phyloP scores from a whole-genome alignment of 2,113 vertebrate genomes.

The Rafetus swinhoei region DNA sequence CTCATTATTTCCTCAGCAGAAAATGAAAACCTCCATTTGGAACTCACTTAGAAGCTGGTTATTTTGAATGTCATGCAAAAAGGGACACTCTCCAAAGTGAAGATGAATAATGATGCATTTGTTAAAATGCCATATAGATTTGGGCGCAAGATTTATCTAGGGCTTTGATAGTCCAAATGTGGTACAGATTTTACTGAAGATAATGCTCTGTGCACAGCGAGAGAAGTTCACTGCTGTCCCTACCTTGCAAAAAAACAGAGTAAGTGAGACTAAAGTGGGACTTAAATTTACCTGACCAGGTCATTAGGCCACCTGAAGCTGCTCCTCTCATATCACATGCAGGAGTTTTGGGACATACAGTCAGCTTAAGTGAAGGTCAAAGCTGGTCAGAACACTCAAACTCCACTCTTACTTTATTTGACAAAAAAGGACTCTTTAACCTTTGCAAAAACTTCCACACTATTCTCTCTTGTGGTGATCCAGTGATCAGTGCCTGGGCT shows the following conservation, averaged over 20 bases:
- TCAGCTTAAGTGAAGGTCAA: background rate
- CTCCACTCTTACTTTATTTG: background rate
- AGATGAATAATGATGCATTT: constrained; percentile 64
- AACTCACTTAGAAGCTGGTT: constrained; percentile 71
- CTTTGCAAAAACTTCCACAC: background rate
- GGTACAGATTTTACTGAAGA: constrained; percentile 59
- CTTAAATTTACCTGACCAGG: constrained; percentile 46
- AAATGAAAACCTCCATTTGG: constrained; percentile 73
- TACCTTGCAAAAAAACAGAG: background rate
- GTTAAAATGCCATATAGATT: constrained; percentile 72
- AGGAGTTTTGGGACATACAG: background rate
- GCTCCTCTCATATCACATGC: background rate
- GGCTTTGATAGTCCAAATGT: constrained; percentile 56
- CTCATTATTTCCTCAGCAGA: constrained; percentile 59
- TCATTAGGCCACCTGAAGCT: background rate
- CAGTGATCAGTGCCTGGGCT: background rate
- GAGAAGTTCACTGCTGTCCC: background rate
- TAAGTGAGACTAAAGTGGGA: constrained; percentile 47
- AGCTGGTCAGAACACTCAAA: background rate
- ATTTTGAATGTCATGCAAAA: constrained; percentile 63
- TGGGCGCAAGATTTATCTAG: constrained; percentile 62
- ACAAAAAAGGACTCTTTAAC: accelerated
- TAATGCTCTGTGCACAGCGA: background rate
- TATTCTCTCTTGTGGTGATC: background rate
- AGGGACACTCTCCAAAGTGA: constrained; percentile 63